Evolutionary conservation across 35 echinoderm and acorn worm species (phyloP).

Genomic region (Strongylocentrotus purpuratus): DNA sequence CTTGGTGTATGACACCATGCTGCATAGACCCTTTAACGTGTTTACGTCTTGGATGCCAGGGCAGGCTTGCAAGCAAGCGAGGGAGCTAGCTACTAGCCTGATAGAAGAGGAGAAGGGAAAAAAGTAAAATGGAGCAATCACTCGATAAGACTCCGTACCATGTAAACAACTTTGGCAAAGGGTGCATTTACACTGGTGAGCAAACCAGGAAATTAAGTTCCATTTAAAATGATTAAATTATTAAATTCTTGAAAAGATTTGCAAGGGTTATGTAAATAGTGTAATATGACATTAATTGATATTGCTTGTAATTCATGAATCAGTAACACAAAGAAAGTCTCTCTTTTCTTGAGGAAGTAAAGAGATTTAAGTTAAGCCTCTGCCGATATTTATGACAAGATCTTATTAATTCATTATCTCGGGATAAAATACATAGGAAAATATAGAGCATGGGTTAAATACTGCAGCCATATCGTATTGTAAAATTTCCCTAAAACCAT

Average conservation of each 20-base stretch:
- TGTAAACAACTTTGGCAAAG: slow-evolving; percentile 51
- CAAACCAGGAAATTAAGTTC: neutral
- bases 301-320: too few relatives aligned
- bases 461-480: neutral
- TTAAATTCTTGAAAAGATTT: neutral
- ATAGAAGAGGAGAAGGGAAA: neutral
- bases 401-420: neutral
- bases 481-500: neutral
- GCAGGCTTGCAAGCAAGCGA: neutral
- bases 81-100: slow-evolving; percentile 15
- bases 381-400: neutral
- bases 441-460: too few relatives aligned
- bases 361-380: neutral
- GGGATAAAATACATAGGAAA: neutral
- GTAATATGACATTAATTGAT: neutral
- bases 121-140: slow-evolving; percentile 51
- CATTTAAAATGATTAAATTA: neutral
- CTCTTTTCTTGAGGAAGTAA: too few relatives aligned
- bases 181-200: slow-evolving; percentile 25
- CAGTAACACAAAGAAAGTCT: too few relatives aligned
- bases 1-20: neutral
- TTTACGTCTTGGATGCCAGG: slow-evolving; percentile 32
- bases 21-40: slow-evolving; percentile 37
- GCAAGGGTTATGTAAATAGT: neutral
- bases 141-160: slow-evolving; percentile 43